Evolutionary conservation across 2,888 invertebrate species (phyloP), one percentile per base, ranked within the genome.

Genomic region (Eledona agricola): DNA sequence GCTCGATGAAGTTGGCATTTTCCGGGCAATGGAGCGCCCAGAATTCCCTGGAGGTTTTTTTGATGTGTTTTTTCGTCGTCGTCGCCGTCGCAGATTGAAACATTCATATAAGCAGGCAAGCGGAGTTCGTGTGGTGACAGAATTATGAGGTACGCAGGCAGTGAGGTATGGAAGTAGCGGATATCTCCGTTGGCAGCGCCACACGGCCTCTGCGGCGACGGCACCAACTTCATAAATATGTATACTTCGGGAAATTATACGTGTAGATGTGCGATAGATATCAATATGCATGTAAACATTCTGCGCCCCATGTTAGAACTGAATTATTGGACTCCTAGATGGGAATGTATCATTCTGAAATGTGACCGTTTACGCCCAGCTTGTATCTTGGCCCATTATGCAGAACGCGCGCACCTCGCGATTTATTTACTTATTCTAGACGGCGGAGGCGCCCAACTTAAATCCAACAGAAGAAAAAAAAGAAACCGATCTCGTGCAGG

Each of bases 211-310:
- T 32, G 52, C 58, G 59, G 60, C 59, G 57, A 59, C 60, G 59
- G 55, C 57, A 59, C 55, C 58, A 45, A 60, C 67, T 71, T 73
- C 72, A 75, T 75, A 75, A 75, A 75, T 75, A 75, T 75, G 73
- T 69, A 75, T 72, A 68, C 62, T 60, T 61, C 58, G 67, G 69
- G 70, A 72, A 74, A 74, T 74, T 74, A 74, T 75, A 72, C 70
- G 72, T 74, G 73, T 73, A 74, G 74, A 75, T 74, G 71, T 70
- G 69, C 72, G 73, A 74, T 72, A 74, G 75, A 75, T 75, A 75
- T 75, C 75, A 75, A 76, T 76, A 76, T 75, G 74, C 73, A 76
- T 76, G 76, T 76, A 74, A 75, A 75, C 75, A 75, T 74, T 72
- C 70, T 70, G 72, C 71, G 71, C 71, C 72, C 70, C 71, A 68